Base-by-base conservation (phyloP, 1,140 invertebrate species). In the Diabrotica undecimpunctata region DNA sequence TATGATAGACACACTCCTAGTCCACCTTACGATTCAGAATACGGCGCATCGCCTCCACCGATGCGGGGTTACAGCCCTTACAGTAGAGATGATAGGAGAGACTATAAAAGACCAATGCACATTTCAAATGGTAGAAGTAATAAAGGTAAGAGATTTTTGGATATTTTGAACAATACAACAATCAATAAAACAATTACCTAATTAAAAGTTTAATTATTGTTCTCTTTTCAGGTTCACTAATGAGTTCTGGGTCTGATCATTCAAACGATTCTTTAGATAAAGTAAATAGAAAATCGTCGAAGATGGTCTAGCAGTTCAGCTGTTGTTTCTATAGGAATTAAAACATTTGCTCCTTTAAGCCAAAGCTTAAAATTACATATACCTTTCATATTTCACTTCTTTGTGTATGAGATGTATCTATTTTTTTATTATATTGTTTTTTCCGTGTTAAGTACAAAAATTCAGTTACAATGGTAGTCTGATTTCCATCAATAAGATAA, bases 241-340 rank as follows among this genome's bases (percentile, higher is more conserved):
- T 71, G 58, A 78, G 77, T 73, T 76, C 75, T 0, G 76, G 74
- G 13, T 77, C 74, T 46, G 76, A 69, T 12, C 70, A 77, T 71
- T 78, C 72, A 60, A 75, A 74, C 64, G 78, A 77, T 70, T 78
- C 74, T 7, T 65, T 78, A 72, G 74, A 76, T 41, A 75, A 74
- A 66, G 61, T 68, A 52, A 73, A 65, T 69, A 63, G 71, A 64
- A 71, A 75, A 39, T 69, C 74, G 55, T 71, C 73, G 12, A 73
- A 75, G 57, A 77, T 77, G 60, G 74, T 77, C 61, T 78, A 78
- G 74, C 73, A 68, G 41, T 72, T 74, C 36, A 63, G 61, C 36
- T 70, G 65, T 54, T 70, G 68, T 66, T 70, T 70, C 62, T 62
- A 66, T 54, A 57, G 53, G 10, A 55, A 63, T 51, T 61, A 54